Conservation (phyloP, 2,797 vertebrate genomes). For the Gambusia yucatana region DNA sequence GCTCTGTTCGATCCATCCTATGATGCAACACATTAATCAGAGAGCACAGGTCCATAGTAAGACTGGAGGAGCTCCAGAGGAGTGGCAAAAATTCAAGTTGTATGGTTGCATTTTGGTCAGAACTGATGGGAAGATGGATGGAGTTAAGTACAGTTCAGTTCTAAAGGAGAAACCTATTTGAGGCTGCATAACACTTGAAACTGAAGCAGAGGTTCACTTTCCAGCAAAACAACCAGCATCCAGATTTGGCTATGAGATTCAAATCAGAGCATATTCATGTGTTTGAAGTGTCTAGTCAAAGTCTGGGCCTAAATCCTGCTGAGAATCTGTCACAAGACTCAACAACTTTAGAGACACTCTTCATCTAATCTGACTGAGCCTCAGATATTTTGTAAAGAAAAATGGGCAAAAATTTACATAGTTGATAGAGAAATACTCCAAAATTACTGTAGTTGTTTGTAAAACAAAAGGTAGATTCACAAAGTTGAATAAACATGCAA, state of each 20-base stretch:
- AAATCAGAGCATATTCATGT: background rate
- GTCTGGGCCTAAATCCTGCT: background rate
- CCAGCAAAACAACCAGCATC: background rate
- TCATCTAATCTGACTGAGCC: background rate
- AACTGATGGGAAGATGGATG: background rate
- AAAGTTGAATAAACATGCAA: background rate
- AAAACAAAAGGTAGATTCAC: background rate
- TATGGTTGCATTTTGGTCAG: background rate
- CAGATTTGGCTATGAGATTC: background rate
- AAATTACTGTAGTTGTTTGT: background rate
- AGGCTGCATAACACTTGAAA: background rate
- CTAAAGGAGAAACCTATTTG: background rate
- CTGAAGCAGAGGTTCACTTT: background rate
- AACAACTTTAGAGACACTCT: background rate
- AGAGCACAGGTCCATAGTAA: background rate
- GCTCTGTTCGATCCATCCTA: background rate
- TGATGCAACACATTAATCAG: background rate
- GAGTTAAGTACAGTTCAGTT: background rate
- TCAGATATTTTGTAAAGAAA: background rate
- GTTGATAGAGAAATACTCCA: background rate
- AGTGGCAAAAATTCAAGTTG: background rate
- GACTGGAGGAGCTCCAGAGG: background rate
- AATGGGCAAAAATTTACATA: background rate
- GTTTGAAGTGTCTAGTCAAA: background rate
- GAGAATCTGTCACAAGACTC: background rate